Evolutionary conservation across 1,140 invertebrate species (phyloP), one percentile per base, ranked within the genome.

Genomic region (Metopolophium dirhodum): DNA sequence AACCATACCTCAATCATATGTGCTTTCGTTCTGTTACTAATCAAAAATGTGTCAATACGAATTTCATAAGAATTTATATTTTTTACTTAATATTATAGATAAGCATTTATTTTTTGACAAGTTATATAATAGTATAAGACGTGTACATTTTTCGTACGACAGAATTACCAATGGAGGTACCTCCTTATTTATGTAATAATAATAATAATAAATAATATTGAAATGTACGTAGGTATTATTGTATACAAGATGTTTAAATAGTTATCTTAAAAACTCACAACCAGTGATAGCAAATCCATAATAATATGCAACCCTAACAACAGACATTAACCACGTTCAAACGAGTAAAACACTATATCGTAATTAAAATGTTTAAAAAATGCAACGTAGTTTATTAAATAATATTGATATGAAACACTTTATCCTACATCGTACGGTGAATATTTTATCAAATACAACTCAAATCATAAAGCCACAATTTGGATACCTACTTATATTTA

Each of bases 271-370:
- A n/a, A 77, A 4, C 30, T n/a, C n/a, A n/a, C 0, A n/a, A 68
- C 4, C 30, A 6, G 22, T 0, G 30, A 68, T n/a, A 68, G 9
- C 30, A 14, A 30, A 68, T n/a, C 61, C 61, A 68, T 68, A 14
- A n/a, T n/a, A n/a, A n/a, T 7, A 68, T 68, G n/a, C 30, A n/a
- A 77, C 6, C 0, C 14, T 35, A 77, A 77, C 14, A 2, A 77
- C n/a, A 4, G 30, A 18, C 6, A n/a, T 77, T 77, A n/a, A n/a
- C 0, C 8, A 2, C n/a, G 0, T 18, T n/a, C 18, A 77, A n/a
- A 77, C 4, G 18, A 35, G 1, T 18, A 35, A 14, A 77, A n/a
- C n/a, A n/a, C 30, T 68, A 18, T n/a, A 1, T 68, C 4, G 18
- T 68, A n/a, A 77, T n/a, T 77, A n/a, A 7, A 77, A n/a, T 77